A percentile compares a stretch with the other conserved stretches of the same genome.
These are phyloP conservation scores for Merluccius polli DNA, from an alignment of 2,797 vertebrate genomes.

Conservation along the genomic window DNA sequence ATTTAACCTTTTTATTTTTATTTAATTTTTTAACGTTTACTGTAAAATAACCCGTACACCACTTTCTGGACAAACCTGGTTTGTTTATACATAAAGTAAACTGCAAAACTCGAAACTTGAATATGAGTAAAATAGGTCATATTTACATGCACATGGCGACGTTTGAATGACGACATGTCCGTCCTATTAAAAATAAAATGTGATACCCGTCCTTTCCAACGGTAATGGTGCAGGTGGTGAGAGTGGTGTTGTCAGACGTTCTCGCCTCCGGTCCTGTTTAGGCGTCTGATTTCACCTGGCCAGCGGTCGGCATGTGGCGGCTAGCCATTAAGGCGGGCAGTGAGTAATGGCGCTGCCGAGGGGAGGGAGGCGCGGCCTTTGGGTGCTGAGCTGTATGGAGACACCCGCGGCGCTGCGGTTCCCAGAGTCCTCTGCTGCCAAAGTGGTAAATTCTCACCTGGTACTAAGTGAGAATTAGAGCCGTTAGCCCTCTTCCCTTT, in stretches of 20 bases:
- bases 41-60: neutral
- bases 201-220: slow-evolving; percentile 2
- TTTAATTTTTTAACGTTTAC: too few species aligned
- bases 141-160: neutral
- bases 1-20: too few species aligned
- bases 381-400: slow-evolving; percentile 58
- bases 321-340: slow-evolving; percentile 60
- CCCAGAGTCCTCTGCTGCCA: slow-evolving; percentile 66
- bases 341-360: slow-evolving; percentile 68
- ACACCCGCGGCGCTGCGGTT: slow-evolving; percentile 65
- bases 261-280: slow-evolving; percentile 41
- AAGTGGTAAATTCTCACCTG: slow-evolving; percentile 71
- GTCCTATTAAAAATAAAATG: slow-evolving; percentile 1
- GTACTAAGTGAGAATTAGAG: slow-evolving; percentile 71
- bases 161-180: slow-evolving; percentile 8
- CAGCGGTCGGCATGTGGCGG: slow-evolving; percentile 57
- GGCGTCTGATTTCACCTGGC: slow-evolving; percentile 28
- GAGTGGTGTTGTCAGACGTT: slow-evolving; percentile 21
- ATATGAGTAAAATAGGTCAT: neutral
- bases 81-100: neutral
- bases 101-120: neutral
- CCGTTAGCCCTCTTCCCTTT: slow-evolving; percentile 62
- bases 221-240: slow-evolving; percentile 24
- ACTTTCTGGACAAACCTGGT: neutral
- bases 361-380: slow-evolving; percentile 54